Evolutionary conservation across 2,888 invertebrate species (phyloP).

Genomic region (Drosophila mettleri): DNA sequence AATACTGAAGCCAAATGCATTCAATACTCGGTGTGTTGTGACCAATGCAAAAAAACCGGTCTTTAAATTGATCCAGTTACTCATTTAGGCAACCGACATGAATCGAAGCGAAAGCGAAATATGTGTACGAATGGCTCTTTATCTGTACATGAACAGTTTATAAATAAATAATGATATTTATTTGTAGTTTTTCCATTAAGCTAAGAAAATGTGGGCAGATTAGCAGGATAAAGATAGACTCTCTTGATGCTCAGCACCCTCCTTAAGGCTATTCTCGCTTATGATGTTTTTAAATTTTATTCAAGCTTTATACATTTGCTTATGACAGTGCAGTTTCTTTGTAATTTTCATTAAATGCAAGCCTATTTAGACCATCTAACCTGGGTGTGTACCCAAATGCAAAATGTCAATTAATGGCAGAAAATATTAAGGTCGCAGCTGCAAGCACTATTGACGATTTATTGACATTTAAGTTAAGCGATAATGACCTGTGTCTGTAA

Average conservation of each 20-base stretch:
- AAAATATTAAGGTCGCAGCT: constrained; percentile 17
- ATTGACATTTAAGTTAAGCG: constrained; percentile 26
- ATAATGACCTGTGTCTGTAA: constrained; percentile 15
- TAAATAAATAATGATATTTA: not conserved
- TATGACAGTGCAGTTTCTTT: not conserved
- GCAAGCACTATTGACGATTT: constrained; percentile 14
- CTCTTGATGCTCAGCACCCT: not conserved
- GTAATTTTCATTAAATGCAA: constrained; percentile 1
- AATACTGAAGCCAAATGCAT: not conserved
- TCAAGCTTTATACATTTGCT: not conserved
- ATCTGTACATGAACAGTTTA: not conserved
- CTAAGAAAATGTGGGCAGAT: not conserved
- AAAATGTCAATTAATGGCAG: constrained; percentile 18
- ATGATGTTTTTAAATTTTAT: not conserved
- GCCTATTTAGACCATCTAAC: constrained; percentile 1
- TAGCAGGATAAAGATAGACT: not conserved
- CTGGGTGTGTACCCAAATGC: constrained; percentile 16
- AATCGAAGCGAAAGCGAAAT: constrained; percentile 2
- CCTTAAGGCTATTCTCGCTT: not conserved
- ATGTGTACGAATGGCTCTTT: not conserved
- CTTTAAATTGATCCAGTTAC: constrained; percentile 7
- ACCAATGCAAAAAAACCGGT: not conserved
- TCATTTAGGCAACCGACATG: constrained; percentile 11
- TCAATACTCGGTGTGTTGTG: not conserved
- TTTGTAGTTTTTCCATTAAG: not conserved